Evolutionary conservation across 2,797 vertebrate genomes (phyloP).

Genomic region (Scolopax rusticola): DNA sequence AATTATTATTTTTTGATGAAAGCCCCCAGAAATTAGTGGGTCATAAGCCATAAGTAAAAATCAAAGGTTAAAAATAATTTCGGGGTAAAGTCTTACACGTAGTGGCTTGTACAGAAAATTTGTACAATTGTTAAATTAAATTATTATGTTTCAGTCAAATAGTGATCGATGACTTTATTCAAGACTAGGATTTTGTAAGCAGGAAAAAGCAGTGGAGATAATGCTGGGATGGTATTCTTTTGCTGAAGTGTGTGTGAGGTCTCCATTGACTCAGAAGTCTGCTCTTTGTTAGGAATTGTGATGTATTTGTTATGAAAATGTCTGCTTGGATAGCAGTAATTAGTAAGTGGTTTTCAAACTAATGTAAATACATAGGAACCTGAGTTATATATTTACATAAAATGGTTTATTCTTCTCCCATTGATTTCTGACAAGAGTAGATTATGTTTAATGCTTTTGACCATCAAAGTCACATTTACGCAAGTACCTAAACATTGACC

Average conservation of each 20-base stretch:
- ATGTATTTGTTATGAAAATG: neutral
- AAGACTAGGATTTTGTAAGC: neutral
- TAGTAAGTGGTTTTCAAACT: neutral
- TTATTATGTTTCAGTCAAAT: neutral
- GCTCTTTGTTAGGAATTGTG: neutral
- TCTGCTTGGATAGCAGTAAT: neutral
- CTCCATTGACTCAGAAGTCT: neutral
- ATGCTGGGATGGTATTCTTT: neutral
- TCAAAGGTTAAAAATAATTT: neutral
- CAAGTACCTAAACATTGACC: neutral
- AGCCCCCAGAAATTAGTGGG: neutral
- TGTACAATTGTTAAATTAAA: neutral
- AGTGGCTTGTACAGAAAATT: neutral
- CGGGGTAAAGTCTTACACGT: neutral
- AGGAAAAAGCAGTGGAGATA: neutral
- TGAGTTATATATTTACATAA: neutral
- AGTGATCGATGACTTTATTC: neutral
- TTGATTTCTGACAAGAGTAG: neutral
- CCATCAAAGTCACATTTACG: neutral
- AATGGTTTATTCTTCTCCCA: neutral
- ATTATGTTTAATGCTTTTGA: neutral
- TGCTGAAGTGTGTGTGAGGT: rapidly evolving
- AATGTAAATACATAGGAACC: neutral
- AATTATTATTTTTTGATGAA: neutral
- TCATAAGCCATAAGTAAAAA: neutral